Conservation (phyloP, 2,888 invertebrate genomes). For the Embidobia sp. region DNA sequence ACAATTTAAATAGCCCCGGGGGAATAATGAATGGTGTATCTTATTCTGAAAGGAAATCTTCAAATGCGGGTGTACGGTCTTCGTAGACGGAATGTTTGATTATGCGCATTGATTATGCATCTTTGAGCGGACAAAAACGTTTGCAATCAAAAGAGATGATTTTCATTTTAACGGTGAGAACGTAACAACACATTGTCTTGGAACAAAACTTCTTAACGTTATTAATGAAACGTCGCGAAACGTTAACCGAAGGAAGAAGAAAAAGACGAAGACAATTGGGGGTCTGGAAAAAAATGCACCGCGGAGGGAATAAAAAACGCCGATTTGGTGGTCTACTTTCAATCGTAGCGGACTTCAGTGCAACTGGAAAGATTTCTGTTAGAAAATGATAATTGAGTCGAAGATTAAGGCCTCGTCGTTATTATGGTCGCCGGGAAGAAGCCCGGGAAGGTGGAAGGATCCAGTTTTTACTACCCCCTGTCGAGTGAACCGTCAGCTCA, state of each 20-base stretch:
- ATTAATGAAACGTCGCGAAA: no score
- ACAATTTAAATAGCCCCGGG: slow-evolving; percentile 64
- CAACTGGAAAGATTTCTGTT: slow-evolving; percentile 61
- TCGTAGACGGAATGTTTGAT: slow-evolving; percentile 65
- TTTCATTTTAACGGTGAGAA: slow-evolving; percentile 56
- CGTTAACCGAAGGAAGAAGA: slow-evolving; percentile 4
- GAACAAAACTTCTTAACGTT: no score
- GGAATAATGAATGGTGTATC: slow-evolving; percentile 52
- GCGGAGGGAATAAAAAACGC: slow-evolving; percentile 27
- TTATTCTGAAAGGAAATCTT: slow-evolving; percentile 45
- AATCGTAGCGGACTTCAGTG: slow-evolving; percentile 62
- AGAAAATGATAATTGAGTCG: slow-evolving; percentile 78
- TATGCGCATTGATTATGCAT: slow-evolving; percentile 72
- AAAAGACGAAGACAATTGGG: slow-evolving; percentile 16
- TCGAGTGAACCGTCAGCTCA: slow-evolving; percentile 78
- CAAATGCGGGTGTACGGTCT: slow-evolving; percentile 71
- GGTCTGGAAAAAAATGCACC: no score
- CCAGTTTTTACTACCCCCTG: slow-evolving; percentile 77
- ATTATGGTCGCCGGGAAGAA: slow-evolving; percentile 72
- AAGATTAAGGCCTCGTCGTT: slow-evolving; percentile 78
- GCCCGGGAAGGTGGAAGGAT: slow-evolving; percentile 74
- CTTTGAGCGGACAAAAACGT: slow-evolving; percentile 18
- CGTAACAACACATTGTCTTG: no score
- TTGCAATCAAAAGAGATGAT: slow-evolving; percentile 51
- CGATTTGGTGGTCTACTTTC: slow-evolving; percentile 74